phyloP scores from a whole-genome alignment of 2,113 vertebrate species.

The Pseudonaja textilis region DNA sequence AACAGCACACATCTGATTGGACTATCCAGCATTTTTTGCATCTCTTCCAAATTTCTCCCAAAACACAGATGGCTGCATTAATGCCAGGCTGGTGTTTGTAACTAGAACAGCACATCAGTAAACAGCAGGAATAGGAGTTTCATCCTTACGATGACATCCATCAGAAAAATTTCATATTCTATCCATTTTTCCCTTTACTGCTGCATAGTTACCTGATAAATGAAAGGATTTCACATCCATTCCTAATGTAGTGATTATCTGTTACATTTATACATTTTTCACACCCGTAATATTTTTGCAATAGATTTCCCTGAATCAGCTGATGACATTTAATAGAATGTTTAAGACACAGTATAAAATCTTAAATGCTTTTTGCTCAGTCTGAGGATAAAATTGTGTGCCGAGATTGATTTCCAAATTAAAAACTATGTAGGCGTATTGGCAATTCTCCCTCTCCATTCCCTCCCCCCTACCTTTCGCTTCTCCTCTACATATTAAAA shows the following conservation, averaged over 20 bases:
- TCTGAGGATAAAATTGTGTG: conserved; percentile 54
- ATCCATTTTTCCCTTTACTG: conserved; percentile 62
- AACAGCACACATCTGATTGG: background rate
- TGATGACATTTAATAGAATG: conserved; percentile 82
- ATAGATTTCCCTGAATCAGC: conserved; percentile 79
- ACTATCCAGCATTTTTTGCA: background rate
- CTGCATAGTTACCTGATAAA: conserved; percentile 74
- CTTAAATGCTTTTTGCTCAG: conserved; percentile 73
- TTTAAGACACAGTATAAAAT: conserved; percentile 78
- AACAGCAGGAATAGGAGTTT: conserved; percentile 65
- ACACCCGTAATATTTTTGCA: conserved; percentile 74
- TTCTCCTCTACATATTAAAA: conserved; percentile 71
- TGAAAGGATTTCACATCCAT: conserved; percentile 66
- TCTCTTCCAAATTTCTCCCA: conserved; percentile 21
- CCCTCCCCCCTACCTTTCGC: conserved; percentile 44
- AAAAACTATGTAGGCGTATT: conserved; percentile 67
- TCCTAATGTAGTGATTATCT: conserved; percentile 64
- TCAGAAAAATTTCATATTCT: conserved; percentile 67
- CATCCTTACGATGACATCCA: conserved; percentile 60
- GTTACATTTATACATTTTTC: conserved; percentile 73
- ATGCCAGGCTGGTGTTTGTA: conserved; percentile 64
- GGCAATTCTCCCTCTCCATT: conserved; percentile 9
- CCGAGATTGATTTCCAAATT: conserved; percentile 78
- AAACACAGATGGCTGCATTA: conserved; percentile 52
- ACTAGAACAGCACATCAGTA: conserved; percentile 68